Evolutionary conservation across 1,140 invertebrate species (phyloP).

Genomic region (Zophobas morio): DNA sequence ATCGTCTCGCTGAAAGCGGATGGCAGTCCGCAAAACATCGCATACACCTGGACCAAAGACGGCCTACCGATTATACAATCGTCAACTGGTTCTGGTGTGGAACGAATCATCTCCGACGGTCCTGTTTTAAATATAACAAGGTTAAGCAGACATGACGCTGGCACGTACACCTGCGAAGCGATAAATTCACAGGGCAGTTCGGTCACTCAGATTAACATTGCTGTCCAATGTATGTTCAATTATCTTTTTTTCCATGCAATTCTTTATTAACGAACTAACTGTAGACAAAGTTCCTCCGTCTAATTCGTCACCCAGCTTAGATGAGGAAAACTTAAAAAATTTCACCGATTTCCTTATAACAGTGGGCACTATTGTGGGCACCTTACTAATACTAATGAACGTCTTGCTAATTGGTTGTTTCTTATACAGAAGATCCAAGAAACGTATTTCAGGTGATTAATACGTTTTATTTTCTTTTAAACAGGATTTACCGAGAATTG

Average conservation of each 20-base stretch:
- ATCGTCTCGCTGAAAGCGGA: slow-evolving; percentile 85
- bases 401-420: slow-evolving; percentile 91
- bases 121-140: slow-evolving; percentile 87
- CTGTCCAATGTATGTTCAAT: slow-evolving; percentile 90
- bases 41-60: slow-evolving; percentile 91
- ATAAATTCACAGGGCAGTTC: slow-evolving; percentile 91
- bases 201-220: slow-evolving; percentile 84
- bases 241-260: slow-evolving; percentile 44
- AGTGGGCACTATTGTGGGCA: slow-evolving; percentile 80
- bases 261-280: slow-evolving; percentile 58
- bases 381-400: slow-evolving; percentile 83
- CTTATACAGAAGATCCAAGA: slow-evolving; percentile 82
- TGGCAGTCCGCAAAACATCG: slow-evolving; percentile 86
- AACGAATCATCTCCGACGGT: slow-evolving; percentile 82
- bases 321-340: slow-evolving; percentile 65
- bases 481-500: slow-evolving; percentile 80
- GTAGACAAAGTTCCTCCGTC: slow-evolving; percentile 68
- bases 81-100: slow-evolving; percentile 68
- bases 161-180: slow-evolving; percentile 90
- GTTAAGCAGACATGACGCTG: slow-evolving; percentile 85
- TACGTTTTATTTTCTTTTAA: slow-evolving; percentile 68
- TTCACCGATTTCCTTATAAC: slow-evolving; percentile 80
- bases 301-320: slow-evolving; percentile 67
- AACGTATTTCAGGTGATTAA: slow-evolving; percentile 77
- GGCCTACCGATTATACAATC: slow-evolving; percentile 77